A percentile compares a stretch with the other conserved stretches of the same genome.
phyloP scores from a whole-genome alignment of 2,113 vertebrate species.

The Paradoxurus hermaphroditus region DNA sequence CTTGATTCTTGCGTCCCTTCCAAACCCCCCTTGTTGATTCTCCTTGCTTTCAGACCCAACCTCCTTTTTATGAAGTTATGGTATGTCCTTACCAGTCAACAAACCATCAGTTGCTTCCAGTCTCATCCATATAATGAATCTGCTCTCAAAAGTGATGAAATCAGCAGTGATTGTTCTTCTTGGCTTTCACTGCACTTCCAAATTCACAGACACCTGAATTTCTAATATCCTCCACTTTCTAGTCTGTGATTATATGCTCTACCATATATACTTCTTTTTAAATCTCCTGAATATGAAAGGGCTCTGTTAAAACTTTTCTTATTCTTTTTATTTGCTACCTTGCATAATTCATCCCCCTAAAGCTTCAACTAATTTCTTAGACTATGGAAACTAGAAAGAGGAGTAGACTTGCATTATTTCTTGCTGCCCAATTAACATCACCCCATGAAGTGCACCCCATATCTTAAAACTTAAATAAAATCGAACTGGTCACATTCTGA shows the following conservation, averaged over 20 bases:
- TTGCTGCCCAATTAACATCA: neutral
- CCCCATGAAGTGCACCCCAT: neutral
- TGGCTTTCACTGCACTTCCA: neutral
- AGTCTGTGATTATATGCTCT: neutral
- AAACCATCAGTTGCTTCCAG: neutral
- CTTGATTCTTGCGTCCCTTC: neutral
- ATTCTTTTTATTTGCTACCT: neutral
- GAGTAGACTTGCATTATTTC: neutral
- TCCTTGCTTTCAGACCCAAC: neutral
- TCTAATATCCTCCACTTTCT: neutral
- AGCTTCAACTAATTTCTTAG: neutral
- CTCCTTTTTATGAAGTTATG: neutral
- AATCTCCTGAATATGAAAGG: neutral
- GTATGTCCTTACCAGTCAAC: neutral
- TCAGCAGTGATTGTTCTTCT: neutral
- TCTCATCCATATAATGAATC: neutral
- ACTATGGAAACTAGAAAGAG: neutral
- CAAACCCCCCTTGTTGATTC: neutral
- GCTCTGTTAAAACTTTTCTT: neutral
- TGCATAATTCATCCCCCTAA: neutral
- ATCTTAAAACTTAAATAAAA: neutral
- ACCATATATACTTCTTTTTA: neutral
- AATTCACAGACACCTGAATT: conserved; percentile 11
- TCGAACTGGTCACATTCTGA: neutral
- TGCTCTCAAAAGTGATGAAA: neutral